These are phyloP conservation scores for Epirrhoe alternata DNA, from an alignment of 2,888 invertebrate species.

Conservation along the genomic window DNA sequence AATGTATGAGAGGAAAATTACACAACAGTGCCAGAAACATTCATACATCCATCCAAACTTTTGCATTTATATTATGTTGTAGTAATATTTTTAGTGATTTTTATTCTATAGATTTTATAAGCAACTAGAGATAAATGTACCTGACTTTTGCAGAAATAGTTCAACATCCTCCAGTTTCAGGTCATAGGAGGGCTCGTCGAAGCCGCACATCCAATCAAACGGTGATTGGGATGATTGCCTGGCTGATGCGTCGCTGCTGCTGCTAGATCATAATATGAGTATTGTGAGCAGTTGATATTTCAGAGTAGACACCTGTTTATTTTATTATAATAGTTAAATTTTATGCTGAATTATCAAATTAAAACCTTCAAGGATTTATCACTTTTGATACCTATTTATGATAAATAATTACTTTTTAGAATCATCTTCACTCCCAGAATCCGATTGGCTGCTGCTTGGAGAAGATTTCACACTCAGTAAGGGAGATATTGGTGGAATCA, in stretches of 20 bases:
- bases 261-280: conserved; percentile 39
- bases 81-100: not conserved
- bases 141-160: conserved; percentile 72
- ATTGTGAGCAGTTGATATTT: no score
- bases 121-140: conserved; percentile 44
- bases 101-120: not conserved
- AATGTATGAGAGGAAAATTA: no score
- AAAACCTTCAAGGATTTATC: no score
- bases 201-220: conserved; percentile 66
- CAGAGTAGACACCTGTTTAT: no score
- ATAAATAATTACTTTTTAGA: conserved; percentile 67
- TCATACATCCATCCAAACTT: no score
- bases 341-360: no score
- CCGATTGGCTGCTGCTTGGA: conserved; percentile 72
- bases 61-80: no score
- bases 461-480: conserved; percentile 71
- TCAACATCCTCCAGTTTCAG: conserved; percentile 77
- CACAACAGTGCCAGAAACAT: no score
- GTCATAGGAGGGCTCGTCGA: conserved; percentile 67
- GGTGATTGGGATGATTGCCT: conserved; percentile 72
- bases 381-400: not conserved
- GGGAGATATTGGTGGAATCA: conserved; percentile 74
- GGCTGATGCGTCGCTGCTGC: conserved; percentile 62
- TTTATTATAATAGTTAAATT: no score
- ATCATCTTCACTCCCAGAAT: conserved; percentile 81